Conservation (phyloP, 1,140 invertebrate species). For the Drosophila lini region DNA sequence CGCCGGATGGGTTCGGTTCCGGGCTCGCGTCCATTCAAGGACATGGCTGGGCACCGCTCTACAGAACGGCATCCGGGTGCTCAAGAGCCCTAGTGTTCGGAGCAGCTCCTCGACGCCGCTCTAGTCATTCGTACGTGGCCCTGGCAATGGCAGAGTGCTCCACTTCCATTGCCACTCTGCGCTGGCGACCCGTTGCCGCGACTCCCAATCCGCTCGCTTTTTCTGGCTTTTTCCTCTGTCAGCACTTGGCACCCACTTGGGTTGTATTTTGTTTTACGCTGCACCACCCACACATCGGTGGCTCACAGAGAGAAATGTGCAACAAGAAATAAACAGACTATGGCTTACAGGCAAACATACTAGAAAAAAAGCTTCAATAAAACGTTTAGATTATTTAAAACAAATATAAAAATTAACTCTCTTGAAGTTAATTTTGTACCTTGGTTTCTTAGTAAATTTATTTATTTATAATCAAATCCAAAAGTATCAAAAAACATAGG, state of each 20-base stretch:
- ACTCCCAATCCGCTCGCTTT: constrained; percentile 8
- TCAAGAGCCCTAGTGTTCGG: constrained; percentile 24
- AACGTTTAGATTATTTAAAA: neutral
- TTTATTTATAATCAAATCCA: neutral
- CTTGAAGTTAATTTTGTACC: neutral
- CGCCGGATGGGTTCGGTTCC: constrained; percentile 11
- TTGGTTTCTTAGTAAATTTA: neutral
- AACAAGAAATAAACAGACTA: neutral
- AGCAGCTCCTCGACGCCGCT: constrained; percentile 33
- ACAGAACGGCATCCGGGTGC: constrained; percentile 43
- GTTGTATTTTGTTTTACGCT: constrained; percentile 59
- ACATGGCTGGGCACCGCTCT: constrained; percentile 33
- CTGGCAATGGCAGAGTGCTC: constrained; percentile 44
- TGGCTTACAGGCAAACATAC: neutral
- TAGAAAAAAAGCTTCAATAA: neutral
- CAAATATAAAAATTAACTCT: too few relatives aligned
- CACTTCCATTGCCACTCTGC: constrained; percentile 41
- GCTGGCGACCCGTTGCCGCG: constrained; percentile 19
- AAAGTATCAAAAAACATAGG: neutral
- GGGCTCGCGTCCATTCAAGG: constrained; percentile 41
- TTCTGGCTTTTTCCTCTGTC: constrained; percentile 39
- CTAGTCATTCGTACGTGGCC: constrained; percentile 24
- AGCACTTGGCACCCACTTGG: constrained; percentile 59
- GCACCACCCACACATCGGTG: constrained; percentile 15
- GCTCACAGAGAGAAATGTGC: constrained; percentile 8